Evolutionary conservation across 2,113 vertebrate genomes (phyloP).

Genomic region (Tragelaphus strepsiceros): DNA sequence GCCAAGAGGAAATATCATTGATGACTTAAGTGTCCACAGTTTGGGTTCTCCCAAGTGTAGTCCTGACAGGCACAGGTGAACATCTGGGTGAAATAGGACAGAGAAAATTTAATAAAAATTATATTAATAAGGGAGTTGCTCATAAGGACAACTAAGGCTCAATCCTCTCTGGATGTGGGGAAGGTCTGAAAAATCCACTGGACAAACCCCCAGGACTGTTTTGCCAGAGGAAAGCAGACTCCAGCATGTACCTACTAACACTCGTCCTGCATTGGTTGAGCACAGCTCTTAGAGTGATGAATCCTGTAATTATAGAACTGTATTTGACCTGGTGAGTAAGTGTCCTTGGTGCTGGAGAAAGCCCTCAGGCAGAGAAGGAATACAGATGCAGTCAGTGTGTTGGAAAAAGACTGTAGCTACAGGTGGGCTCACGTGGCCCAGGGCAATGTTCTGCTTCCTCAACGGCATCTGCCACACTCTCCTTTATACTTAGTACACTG

Average conservation of each 20-base stretch:
- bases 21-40: neutral
- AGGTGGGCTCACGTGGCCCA: neutral
- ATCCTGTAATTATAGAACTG: neutral
- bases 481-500: neutral
- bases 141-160: neutral
- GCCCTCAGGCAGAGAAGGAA: neutral
- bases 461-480: neutral
- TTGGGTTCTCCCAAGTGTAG: neutral
- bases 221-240: neutral
- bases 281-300: neutral
- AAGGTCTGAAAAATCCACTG: neutral
- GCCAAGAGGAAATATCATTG: neutral
- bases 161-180: fast-evolving
- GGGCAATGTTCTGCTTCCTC: neutral
- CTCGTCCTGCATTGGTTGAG: too few species aligned
- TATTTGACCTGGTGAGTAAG: neutral
- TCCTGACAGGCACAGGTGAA: neutral
- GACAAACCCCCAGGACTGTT: neutral
- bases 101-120: neutral
- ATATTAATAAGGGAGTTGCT: neutral
- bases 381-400: neutral
- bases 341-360: neutral
- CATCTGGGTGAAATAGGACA: neutral
- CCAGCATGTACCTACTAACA: neutral
- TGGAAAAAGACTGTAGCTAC: neutral